These are phyloP conservation scores for Rhadina sibilatrix DNA, from an alignment of 2,113 vertebrate genomes.

Conservation along the genomic window DNA sequence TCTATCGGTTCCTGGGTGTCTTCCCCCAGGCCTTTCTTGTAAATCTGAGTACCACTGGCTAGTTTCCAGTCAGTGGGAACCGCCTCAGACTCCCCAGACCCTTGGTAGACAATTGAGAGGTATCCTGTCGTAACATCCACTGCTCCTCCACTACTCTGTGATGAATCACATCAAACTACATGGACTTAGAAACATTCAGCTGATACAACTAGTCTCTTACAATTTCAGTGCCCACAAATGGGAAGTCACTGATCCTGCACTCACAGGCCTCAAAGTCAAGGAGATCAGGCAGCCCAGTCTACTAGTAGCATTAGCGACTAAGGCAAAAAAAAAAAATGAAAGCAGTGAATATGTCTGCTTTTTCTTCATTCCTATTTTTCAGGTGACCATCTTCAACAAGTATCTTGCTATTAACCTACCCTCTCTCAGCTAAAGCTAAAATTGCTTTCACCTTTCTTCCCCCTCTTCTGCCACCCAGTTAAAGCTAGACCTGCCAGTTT, in stretches of 20 bases:
- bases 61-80: neutral
- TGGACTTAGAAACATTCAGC: neutral
- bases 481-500: neutral
- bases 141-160: neutral
- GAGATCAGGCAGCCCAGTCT: neutral
- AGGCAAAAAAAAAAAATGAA: neutral
- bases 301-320: neutral
- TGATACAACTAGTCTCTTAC: neutral
- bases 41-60: neutral
- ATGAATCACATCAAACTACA: neutral
- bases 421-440: neutral
- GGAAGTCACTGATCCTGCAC: neutral
- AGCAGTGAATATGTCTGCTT: neutral
- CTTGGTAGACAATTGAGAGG: neutral
- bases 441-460: neutral
- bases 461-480: neutral
- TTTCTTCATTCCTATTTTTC: neutral
- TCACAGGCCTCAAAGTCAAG: neutral
- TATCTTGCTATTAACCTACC: neutral
- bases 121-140: neutral
- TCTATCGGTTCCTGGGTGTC: neutral
- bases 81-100: neutral
- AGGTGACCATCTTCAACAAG: neutral
- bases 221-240: neutral
- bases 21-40: neutral